Base-by-base conservation (phyloP, 35 echinoderm and acorn worm genomes). In the Holothuria glaberrima region DNA sequence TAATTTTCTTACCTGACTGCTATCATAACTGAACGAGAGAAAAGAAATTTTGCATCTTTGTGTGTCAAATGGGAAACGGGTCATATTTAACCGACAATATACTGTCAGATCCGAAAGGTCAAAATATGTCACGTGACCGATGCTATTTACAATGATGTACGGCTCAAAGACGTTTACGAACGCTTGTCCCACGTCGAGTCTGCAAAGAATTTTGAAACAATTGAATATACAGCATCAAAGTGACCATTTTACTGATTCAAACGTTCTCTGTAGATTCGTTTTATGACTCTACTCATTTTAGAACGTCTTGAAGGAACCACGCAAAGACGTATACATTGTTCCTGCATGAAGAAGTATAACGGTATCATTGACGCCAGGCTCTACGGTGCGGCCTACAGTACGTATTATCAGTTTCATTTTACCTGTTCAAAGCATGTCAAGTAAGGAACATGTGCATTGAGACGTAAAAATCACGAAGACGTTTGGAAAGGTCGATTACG, bases 71-170 rank as follows among this genome's bases (percentile, higher is more conserved):
- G 80, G 80, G 56, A 84, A 84, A 60, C 33, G 59, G 33, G 54
- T 59, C 85, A 87, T 46, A 6, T 54, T 20, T 52, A 87, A 22
- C 62, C 85, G 33, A 36, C 85, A 87, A 59, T 87, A 87, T 5
- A 87, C 60, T 12, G 85, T 87, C 21, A 87, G 20, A 68, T 67
- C 65, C 30, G 65, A 26, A 4, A 87, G 60, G 18, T 87, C 61
- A 29, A 21, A 87, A 38, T 68, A 87, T 24, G 33, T n/a, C 21
- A 87, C 27, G 18, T 52, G 52, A 30, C 85, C 85, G n/a, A 13
- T 87, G 41, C 65, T 68, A 58, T 87, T 87, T 16, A 87, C 85
- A 36, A 87, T 56, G 22, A 65, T 35, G 30, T 87, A 87, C 5
- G 85, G 85, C 5, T 87, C 85, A 50, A 87, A 87, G 7, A 87